Base-by-base conservation (phyloP, 2,888 invertebrate genomes). In the Neoascia interrupta region DNA sequence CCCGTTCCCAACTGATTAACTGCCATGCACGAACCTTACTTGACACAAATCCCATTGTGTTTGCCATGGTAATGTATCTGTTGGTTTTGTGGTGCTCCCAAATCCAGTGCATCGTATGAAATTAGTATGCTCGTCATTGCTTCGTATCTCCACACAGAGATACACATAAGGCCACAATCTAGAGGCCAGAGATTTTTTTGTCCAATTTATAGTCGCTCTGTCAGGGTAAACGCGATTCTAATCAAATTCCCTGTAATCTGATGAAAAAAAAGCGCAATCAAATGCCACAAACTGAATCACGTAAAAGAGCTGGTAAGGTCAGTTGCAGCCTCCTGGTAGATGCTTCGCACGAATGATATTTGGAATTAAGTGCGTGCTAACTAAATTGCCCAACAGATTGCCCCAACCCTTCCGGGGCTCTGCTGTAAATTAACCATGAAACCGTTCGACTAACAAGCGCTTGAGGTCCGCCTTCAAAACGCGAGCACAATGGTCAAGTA, bases 351-450 rank as follows among this genome's bases (percentile, higher is more conserved):
- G 26, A 34, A 37, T 26, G 47, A 36, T 21, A 23, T 31, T 58
- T 5, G 4, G 3, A 31, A 23, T 21, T 13, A 11, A 34, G 26
- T 37, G n/a, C 15, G 34, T 3, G 31, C 31, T 31, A 31, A 8
- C 8, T 31, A n/a, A 31, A 31, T 60, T 41, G 37, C 34, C 10
- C 18, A 49, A 58, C 45, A 36, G 31, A 51, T 75, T 53, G 39
- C 61, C 18, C 39, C 53, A 64, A 47, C 45, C 39, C 58, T 56
- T 63, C 56, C 51, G 51, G 63, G 51, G 47, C 37, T 54, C 45
- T 60, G 47, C 43, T 66, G 64, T 72, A 76, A 72, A 76, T 76
- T 64, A 76, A 72, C 76, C 72, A 72, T 76, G 72, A 76, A 76
- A 72, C 47, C 34, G 64, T 58, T 54, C 13, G 60, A 18, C 53